phyloP scores from a whole-genome alignment of 2,797 vertebrate species.

The Avahi laniger region DNA sequence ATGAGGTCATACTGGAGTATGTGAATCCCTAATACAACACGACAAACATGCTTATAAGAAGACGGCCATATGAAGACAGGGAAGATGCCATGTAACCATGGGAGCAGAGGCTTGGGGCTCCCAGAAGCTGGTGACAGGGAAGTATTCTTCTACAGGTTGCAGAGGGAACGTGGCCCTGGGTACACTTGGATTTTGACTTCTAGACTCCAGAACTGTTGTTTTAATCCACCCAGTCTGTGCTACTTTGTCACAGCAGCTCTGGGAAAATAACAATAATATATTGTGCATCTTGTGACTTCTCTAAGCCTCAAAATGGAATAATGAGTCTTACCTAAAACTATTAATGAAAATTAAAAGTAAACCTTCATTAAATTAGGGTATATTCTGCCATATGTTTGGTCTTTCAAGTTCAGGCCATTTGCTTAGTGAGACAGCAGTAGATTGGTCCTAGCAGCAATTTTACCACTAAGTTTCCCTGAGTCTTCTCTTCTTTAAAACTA shows the following conservation, averaged over 20 bases:
- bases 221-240: neutral
- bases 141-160: neutral
- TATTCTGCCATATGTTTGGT: neutral
- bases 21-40: no score
- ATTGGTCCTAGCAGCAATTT: neutral
- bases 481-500: neutral
- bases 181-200: neutral
- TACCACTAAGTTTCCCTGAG: fast-evolving
- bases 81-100: neutral
- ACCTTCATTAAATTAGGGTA: neutral
- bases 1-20: neutral
- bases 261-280: neutral
- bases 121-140: neutral
- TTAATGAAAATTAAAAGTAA: neutral
- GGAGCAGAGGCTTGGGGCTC: no score
- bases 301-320: neutral
- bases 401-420: neutral
- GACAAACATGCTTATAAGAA: neutral
- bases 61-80: no score
- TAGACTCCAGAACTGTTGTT: neutral
- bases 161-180: neutral
- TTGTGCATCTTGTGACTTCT: neutral
- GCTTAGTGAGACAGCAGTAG: neutral
- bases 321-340: neutral
- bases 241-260: neutral